phyloP scores from a whole-genome alignment of 1,140 invertebrate species.

The Plectrocnemia conspersa region DNA sequence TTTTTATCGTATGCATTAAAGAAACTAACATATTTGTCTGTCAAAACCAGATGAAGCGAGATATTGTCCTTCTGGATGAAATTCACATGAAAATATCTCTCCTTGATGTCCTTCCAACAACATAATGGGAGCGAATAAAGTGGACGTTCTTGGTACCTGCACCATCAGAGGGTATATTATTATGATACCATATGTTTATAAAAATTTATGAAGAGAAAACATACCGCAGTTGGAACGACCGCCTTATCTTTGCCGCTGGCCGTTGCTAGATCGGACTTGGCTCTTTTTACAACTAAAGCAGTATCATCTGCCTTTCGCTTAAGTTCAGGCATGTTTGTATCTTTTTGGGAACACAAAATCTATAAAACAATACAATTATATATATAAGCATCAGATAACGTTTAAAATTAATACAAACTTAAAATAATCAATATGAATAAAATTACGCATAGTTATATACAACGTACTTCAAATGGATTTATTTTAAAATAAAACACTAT shows the following conservation, averaged over 20 bases:
- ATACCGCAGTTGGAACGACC: constrained; percentile 55
- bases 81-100: constrained; percentile 90
- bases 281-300: constrained; percentile 63
- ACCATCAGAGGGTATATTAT: constrained; percentile 1
- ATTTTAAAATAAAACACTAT: too few relatives aligned
- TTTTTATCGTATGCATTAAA: constrained; percentile 6
- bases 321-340: constrained; percentile 39
- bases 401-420: neutral
- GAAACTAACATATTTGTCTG: constrained; percentile 87
- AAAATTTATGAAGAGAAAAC: constrained; percentile 32
- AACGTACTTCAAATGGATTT: neutral
- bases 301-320: constrained; percentile 69
- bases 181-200: constrained; percentile 19
- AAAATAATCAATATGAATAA: neutral
- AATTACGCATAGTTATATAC: neutral
- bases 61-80: constrained; percentile 93
- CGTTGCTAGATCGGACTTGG: constrained; percentile 65
- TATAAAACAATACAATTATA: too few relatives aligned
- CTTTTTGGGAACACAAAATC: too few relatives aligned
- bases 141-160: constrained; percentile 77
- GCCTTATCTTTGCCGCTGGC: constrained; percentile 62
- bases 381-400: neutral
- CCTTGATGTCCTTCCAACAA: constrained; percentile 94
- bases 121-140: constrained; percentile 92
- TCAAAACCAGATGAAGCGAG: constrained; percentile 96